A percentile compares a stretch with the other conserved stretches of the same genome.
These are phyloP conservation scores for Sericinus montela DNA, from an alignment of 2,888 invertebrate genomes.

Conservation along the genomic window DNA sequence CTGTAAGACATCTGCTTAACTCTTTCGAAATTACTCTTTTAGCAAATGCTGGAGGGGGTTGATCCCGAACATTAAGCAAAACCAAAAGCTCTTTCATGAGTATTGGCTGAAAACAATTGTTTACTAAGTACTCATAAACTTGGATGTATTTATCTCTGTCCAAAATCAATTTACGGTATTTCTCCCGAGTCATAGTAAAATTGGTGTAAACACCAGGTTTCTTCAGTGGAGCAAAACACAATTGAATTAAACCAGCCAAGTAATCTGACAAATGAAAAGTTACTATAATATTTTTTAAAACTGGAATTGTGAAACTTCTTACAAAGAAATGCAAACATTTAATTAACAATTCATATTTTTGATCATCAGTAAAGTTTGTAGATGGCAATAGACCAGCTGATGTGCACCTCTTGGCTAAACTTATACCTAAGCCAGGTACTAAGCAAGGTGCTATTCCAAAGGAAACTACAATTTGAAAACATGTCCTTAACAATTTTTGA, in stretches of 20 bases:
- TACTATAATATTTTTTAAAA: conserved; percentile 77
- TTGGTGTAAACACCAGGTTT: conserved; percentile 70
- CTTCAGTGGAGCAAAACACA: conserved; percentile 82
- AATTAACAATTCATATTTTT: conserved; percentile 72
- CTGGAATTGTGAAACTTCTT: conserved; percentile 64
- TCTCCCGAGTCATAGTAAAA: conserved; percentile 77
- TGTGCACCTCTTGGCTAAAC: conserved; percentile 59
- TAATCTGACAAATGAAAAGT: conserved; percentile 80
- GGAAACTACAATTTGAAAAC: conserved; percentile 81
- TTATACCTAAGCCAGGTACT: conserved; percentile 82
- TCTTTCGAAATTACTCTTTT: conserved; percentile 79
- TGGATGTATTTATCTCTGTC: conserved; percentile 73
- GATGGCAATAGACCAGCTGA: conserved; percentile 43
- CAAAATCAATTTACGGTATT: conserved; percentile 66
- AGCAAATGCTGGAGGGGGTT: conserved; percentile 81
- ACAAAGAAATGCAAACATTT: conserved; percentile 69
- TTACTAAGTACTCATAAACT: conserved; percentile 72
- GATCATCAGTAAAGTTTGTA: conserved; percentile 60
- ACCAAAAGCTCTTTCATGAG: conserved; percentile 85
- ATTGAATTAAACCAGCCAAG: conserved; percentile 83
- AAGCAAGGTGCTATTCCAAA: conserved; percentile 84
- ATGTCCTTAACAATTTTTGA: conserved; percentile 80
- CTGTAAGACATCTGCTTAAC: conserved; percentile 79
- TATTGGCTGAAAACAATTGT: conserved; percentile 78
- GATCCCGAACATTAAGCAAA: conserved; percentile 74